A percentile compares a stretch with the other conserved stretches of the same genome.
Conservation (phyloP, 30 jellyfish, hydroid and myxozoan genomes). For the Catostylus mosaicus region DNA sequence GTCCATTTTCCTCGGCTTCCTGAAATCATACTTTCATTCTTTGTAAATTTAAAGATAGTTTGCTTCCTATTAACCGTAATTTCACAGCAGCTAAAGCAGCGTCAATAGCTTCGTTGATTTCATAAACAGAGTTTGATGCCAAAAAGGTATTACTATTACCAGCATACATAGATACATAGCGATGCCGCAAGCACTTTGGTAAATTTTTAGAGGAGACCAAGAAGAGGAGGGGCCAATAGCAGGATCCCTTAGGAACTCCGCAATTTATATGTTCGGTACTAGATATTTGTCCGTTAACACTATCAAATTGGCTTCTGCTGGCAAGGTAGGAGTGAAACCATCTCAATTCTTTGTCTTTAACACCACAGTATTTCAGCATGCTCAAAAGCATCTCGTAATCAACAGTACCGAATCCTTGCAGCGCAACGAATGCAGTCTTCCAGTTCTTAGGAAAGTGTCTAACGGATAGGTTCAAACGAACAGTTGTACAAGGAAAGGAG, state of each 20-base stretch:
- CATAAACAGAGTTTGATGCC: slow-evolving; percentile 48
- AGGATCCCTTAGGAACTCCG: slow-evolving; percentile 56
- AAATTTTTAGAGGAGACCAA: slow-evolving; percentile 41
- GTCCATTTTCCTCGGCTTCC: slow-evolving; percentile 9
- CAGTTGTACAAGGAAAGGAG: no score
- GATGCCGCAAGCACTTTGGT: slow-evolving; percentile 58
- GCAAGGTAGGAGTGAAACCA: no score
- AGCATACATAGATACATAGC: slow-evolving; percentile 53
- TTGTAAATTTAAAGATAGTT: slow-evolving; percentile 28
- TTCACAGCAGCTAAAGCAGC: slow-evolving; percentile 21
- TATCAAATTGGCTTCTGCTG: no score
- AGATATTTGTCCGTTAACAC: no score
- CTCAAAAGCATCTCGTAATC: no score
- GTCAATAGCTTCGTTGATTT: slow-evolving; percentile 21
- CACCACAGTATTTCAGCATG: no score
- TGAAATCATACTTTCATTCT: slow-evolving; percentile 20
- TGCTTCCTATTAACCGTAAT: slow-evolving; percentile 24
- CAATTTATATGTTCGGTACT: slow-evolving; percentile 28
- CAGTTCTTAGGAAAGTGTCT: no score
- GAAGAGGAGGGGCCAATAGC: slow-evolving; percentile 31
- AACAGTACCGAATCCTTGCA: no score
- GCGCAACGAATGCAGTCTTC: no score
- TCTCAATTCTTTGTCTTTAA: no score
- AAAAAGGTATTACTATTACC: slow-evolving; percentile 41
- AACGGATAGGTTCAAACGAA: no score